Evolutionary conservation across 2,113 vertebrate genomes (phyloP).

Genomic region (Monopterus albus): DNA sequence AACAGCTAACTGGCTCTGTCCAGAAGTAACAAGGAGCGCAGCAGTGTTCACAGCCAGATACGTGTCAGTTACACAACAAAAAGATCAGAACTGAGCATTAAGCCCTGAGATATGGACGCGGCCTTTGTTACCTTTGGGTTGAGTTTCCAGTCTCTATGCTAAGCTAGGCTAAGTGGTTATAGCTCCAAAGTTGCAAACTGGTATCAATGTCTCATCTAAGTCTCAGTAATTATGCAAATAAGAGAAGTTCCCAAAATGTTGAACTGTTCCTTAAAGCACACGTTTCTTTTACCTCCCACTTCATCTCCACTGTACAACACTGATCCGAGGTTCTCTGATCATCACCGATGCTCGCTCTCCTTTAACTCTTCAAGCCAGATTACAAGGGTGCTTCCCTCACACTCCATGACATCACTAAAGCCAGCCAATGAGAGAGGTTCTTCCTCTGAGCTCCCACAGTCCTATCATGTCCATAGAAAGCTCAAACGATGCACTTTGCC

Average conservation of each 20-base stretch:
- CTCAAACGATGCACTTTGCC: slow-evolving; percentile 27
- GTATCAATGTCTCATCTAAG: neutral
- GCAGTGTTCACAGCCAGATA: no score
- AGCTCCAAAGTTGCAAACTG: no score
- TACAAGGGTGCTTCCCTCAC: neutral
- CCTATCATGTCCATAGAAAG: neutral
- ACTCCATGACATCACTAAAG: slow-evolving; percentile 40
- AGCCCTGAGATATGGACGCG: no score
- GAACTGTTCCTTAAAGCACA: slow-evolving; percentile 39
- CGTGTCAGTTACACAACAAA: no score
- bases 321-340: slow-evolving; percentile 16
- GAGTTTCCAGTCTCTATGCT: slow-evolving; percentile 10
- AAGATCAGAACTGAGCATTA: no score
- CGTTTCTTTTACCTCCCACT: neutral
- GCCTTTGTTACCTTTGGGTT: no score
- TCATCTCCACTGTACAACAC: neutral
- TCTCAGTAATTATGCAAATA: slow-evolving; percentile 1
- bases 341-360: neutral
- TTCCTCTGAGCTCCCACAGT: slow-evolving; percentile 1
- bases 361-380: neutral
- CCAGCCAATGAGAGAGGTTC: slow-evolving; percentile 37
- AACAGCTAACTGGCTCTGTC: no score
- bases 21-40: no score
- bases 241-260: slow-evolving; percentile 27
- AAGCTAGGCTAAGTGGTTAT: slow-evolving; percentile 22